Evolutionary conservation across 2,797 vertebrate species (phyloP), one percentile per base, ranked within the genome.

Genomic region (Pseudomugil tenellus): DNA sequence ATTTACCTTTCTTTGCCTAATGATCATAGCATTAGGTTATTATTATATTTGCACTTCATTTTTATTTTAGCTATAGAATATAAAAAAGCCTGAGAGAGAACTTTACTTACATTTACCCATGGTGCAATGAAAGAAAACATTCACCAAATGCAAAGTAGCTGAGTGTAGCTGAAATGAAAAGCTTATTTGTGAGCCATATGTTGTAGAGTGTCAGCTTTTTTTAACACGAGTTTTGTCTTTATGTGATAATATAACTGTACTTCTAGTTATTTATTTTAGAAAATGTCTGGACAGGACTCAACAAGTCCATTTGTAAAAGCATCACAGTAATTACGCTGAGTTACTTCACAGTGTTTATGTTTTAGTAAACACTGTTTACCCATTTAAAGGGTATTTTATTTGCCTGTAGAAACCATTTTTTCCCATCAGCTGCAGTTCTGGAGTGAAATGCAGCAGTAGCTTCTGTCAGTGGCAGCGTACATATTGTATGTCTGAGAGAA

Each of bases 301-400:
- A 74, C 67, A 57, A 86, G 70, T 87, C 81, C 85, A 87, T 87
- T 87, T 80, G 66, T 79, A 87, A 87, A 89, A 90, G 78, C 77
- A 88, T 89, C 87, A 88, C n/a, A 1, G 67, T 79, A 72, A 84
- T 69, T 79, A 80, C 75, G 53, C 58, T 43, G 72, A 82, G 77
- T 62, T 64, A 10, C 74, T 86, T 74, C 80, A 68, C 14, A 31
- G 79, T 80, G 79, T 81, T 87, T 77, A 64, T 77, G 86, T 86
- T 78, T 3, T 7, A 67, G 48, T 59, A 34, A 67, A 62, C 59
- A 62, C 7, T 68, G 74, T 82, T 84, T 26, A 26, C 55, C 82
- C 76, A 69, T 76, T 79, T 75, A 26, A 39, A 52, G 35, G 59
- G 48, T 72, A 79, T 83, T 77, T 78, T 68, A 76, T 86, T 87